These are phyloP conservation scores for Harpagoxenus sublaevis DNA, from an alignment of 2,888 invertebrate genomes.

Conservation along the genomic window DNA sequence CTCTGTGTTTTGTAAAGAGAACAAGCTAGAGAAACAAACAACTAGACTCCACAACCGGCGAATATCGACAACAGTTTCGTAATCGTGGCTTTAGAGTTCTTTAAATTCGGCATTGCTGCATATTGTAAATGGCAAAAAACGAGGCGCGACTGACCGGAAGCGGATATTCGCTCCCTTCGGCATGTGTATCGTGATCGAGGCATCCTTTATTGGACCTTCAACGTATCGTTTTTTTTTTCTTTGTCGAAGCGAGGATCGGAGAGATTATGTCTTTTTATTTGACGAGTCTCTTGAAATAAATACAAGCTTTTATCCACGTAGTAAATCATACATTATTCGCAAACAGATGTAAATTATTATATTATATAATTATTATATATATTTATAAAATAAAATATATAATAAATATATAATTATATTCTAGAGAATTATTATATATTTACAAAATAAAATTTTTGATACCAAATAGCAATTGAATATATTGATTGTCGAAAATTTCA, in stretches of 20 bases:
- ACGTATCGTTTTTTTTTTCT: slow-evolving; percentile 65
- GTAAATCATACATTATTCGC: background rate
- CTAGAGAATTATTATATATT: background rate
- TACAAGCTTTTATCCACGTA: background rate
- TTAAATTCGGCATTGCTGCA: slow-evolving; percentile 49
- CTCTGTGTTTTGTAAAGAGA: slow-evolving; percentile 61
- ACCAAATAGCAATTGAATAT: background rate
- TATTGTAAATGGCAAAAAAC: slow-evolving; percentile 54
- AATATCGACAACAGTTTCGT: slow-evolving; percentile 55
- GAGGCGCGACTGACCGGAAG: slow-evolving; percentile 69
- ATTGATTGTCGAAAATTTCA: background rate
- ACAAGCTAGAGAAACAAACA: slow-evolving; percentile 65
- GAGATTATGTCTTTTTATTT: slow-evolving; percentile 27
- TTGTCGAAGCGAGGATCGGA: slow-evolving; percentile 71
- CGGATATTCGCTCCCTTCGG: slow-evolving; percentile 64
- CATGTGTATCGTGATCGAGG: slow-evolving; percentile 61
- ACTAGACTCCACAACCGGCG: slow-evolving; percentile 53
- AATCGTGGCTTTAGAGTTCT: slow-evolving; percentile 30
- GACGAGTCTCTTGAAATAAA: background rate
- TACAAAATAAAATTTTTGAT: background rate
- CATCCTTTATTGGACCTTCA: slow-evolving; percentile 64
- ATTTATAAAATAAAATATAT: background rate
- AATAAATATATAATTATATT: background rate
- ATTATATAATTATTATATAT: background rate
- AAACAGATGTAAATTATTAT: background rate